These are phyloP conservation scores for Rousettus leschenaultii DNA, from an alignment of 2,113 vertebrate species.

Conservation along the genomic window DNA sequence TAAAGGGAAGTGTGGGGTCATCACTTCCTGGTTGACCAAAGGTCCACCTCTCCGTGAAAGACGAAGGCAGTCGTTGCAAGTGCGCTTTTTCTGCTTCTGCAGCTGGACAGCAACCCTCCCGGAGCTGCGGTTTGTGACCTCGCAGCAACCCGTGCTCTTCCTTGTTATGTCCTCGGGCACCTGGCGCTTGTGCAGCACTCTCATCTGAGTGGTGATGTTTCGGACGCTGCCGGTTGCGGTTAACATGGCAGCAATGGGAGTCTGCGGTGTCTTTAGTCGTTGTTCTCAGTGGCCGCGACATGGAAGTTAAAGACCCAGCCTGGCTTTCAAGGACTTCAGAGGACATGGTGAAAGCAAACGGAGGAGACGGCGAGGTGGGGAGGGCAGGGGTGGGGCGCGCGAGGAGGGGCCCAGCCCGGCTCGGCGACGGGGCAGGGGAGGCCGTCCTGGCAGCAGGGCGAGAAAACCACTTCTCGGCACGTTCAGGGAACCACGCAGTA, in stretches of 20 bases:
- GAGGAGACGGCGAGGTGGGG: not conserved
- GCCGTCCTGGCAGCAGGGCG: accelerated
- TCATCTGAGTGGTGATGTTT: not conserved
- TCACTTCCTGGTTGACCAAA: not conserved
- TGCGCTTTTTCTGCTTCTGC: not conserved
- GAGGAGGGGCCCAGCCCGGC: not conserved
- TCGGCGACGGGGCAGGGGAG: not conserved
- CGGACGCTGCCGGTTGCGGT: not conserved
- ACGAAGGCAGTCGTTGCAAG: not conserved
- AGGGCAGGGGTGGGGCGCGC: not conserved
- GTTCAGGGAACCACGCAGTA: not conserved
- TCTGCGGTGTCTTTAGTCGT: not conserved
- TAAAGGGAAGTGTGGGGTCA: not conserved
- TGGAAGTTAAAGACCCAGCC: not conserved
- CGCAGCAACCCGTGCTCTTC: not conserved
- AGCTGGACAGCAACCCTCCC: not conserved
- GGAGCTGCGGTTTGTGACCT: not conserved
- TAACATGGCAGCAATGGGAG: not conserved
- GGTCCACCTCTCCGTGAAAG: not conserved
- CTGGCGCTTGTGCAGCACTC: not conserved
- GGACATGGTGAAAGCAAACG: not conserved
- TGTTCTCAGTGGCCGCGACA: not conserved
- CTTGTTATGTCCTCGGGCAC: not conserved
- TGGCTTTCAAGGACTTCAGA: not conserved
- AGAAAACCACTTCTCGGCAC: not conserved